A percentile compares a stretch with the other conserved stretches of the same genome.
These are phyloP conservation scores for Orchestia grillus DNA, from an alignment of 1,140 invertebrate species.

Conservation along the genomic window DNA sequence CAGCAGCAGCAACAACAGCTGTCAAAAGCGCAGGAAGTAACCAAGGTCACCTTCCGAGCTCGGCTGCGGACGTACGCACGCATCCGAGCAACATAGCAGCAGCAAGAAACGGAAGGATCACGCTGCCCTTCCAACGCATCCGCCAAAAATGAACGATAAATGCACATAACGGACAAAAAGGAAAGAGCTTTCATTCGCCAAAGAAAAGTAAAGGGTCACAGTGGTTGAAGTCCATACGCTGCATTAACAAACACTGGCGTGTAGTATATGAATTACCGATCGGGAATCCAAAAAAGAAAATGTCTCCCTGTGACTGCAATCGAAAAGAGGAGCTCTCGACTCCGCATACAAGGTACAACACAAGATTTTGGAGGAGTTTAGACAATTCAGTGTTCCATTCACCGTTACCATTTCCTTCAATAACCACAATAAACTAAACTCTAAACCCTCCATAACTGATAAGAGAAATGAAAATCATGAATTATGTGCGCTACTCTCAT, in stretches of 20 bases:
- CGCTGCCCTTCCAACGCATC: background rate
- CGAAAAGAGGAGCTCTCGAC: too few species aligned
- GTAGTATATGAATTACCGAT: too few species aligned
- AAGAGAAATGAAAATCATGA: background rate
- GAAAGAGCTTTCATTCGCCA: too few species aligned
- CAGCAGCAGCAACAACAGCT: background rate
- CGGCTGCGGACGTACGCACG: background rate
- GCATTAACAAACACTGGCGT: background rate
- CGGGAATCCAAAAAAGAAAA: too few species aligned
- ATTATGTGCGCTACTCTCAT: too few species aligned
- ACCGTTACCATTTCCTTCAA: background rate
- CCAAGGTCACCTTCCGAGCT: background rate
- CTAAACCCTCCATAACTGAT: too few species aligned
- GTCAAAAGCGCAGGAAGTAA: background rate
- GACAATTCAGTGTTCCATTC: too few species aligned
- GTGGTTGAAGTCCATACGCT: background rate
- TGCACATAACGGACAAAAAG: too few species aligned
- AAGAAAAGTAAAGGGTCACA: background rate
- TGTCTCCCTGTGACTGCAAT: too few species aligned
- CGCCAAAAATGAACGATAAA: too few species aligned
- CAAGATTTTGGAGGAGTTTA: too few species aligned
- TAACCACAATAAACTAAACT: background rate
- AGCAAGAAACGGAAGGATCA: background rate
- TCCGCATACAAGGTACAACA: too few species aligned
- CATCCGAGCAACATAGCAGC: background rate